A percentile compares a stretch with the other conserved stretches of the same genome.
Conservation (phyloP, 2,888 invertebrate species). For the Sarcophaga carnaria region DNA sequence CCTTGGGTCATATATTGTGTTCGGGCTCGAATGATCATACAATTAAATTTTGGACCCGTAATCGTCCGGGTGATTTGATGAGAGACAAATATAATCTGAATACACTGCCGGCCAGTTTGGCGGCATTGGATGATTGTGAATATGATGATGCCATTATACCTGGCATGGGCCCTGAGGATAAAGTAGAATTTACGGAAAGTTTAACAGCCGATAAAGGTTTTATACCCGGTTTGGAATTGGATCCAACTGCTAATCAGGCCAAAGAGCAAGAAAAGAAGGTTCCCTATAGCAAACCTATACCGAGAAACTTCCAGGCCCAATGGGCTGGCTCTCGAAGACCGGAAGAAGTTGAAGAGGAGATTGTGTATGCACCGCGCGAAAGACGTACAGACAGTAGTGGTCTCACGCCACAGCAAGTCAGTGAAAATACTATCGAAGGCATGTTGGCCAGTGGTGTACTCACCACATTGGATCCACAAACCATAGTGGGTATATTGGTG, state of each 20-base stretch:
- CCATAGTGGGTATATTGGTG: constrained; percentile 91
- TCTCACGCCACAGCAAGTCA: constrained; percentile 85
- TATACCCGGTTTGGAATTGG: constrained; percentile 94
- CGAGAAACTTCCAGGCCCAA: constrained; percentile 97
- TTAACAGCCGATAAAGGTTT: constrained; percentile 84
- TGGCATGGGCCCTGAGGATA: constrained; percentile 99
- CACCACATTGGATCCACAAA: constrained; percentile 89
- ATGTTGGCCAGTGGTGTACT: constrained; percentile 85
- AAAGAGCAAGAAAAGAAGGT: constrained; percentile 91
- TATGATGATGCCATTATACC: constrained; percentile 92
- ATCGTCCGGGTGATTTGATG: constrained; percentile 98
- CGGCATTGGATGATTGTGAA: constrained; percentile 88
- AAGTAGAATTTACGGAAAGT: constrained; percentile 88
- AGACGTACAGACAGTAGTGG: constrained; percentile 83
- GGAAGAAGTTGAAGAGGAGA: constrained; percentile 81
- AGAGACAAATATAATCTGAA: constrained; percentile 98
- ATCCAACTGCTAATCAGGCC: constrained; percentile 85
- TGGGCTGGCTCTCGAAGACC: constrained; percentile 92
- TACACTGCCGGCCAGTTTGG: constrained; percentile 91
- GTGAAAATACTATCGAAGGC: constrained; percentile 88
- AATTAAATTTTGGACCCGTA: constrained; percentile 99
- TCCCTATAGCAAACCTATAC: constrained; percentile 97
- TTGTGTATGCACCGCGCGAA: constrained; percentile 81
- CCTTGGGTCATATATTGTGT: constrained; percentile 98
- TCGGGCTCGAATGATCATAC: constrained; percentile 99